These are phyloP conservation scores for Muscina levida DNA, from an alignment of 2,888 invertebrate species.

Conservation along the genomic window DNA sequence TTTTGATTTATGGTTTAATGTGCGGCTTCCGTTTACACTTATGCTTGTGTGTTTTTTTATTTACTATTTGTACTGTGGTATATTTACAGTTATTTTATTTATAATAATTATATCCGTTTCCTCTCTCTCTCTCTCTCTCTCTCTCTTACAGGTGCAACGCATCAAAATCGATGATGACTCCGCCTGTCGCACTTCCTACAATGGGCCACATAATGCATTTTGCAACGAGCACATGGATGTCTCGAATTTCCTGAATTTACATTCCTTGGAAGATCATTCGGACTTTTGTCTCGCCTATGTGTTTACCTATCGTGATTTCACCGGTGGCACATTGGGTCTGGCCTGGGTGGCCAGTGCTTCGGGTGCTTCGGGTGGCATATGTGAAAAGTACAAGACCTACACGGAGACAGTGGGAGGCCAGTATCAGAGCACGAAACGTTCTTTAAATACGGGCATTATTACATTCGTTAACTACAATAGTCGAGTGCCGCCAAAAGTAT, in stretches of 20 bases:
- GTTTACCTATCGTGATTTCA: slow-evolving; percentile 98
- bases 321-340: slow-evolving; percentile 97
- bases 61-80: neutral
- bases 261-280: slow-evolving; percentile 97
- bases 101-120: slow-evolving; percentile 22
- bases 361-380: slow-evolving; percentile 98
- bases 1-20: slow-evolving; percentile 63
- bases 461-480: slow-evolving; percentile 99
- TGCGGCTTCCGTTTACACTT: slow-evolving; percentile 61
- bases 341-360: slow-evolving; percentile 99
- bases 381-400: slow-evolving; percentile 98
- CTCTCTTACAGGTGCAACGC: slow-evolving; percentile 75
- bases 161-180: slow-evolving; percentile 95
- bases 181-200: slow-evolving; percentile 84
- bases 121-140: slow-evolving; percentile 41
- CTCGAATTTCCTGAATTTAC: slow-evolving; percentile 98
- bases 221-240: slow-evolving; percentile 99
- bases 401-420: slow-evolving; percentile 97
- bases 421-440: slow-evolving; percentile 95
- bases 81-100: neutral
- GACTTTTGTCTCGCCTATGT: slow-evolving; percentile 99
- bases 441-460: slow-evolving; percentile 98
- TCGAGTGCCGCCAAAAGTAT: slow-evolving; percentile 97
- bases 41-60: neutral
- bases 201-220: slow-evolving; percentile 90